phyloP scores from a whole-genome alignment of 2,888 invertebrate species.

The Seira sanloemensis region DNA sequence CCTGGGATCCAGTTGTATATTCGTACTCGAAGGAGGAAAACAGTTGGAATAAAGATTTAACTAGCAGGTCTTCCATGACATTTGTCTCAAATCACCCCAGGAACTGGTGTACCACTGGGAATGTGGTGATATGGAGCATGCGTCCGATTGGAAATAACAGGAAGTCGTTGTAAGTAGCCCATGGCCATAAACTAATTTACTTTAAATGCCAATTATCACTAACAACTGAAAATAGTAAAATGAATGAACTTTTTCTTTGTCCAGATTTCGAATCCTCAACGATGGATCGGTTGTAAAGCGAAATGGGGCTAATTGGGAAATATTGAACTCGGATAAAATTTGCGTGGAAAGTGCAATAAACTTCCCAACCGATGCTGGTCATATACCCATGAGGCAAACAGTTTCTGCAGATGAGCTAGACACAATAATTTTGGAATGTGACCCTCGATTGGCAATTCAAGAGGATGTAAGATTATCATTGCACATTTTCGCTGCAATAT shows the following conservation, averaged over 20 bases:
- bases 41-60: not conserved
- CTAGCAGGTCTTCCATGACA: not conserved
- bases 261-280: constrained; percentile 50
- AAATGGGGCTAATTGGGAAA: constrained; percentile 44
- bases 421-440: constrained; percentile 60
- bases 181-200: no score
- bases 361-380: constrained; percentile 40
- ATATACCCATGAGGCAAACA: not conserved
- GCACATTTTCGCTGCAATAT: no score
- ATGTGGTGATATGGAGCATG: constrained; percentile 30
- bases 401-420: constrained; percentile 45
- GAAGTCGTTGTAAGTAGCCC: constrained; percentile 33
- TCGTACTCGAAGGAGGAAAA: not conserved
- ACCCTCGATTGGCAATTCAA: not conserved
- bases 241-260: no score
- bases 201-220: no score
- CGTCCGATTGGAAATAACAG: constrained; percentile 24
- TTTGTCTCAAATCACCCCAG: constrained; percentile 46
- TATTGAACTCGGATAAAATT: constrained; percentile 32
- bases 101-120: constrained; percentile 39
- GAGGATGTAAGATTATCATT: not conserved
- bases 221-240: no score
- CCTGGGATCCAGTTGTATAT: constrained; percentile 38
- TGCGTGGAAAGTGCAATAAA: constrained; percentile 62
- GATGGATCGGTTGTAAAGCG: constrained; percentile 51